Base-by-base conservation (phyloP, 2,797 vertebrate genomes). In the Helostoma temminkii region DNA sequence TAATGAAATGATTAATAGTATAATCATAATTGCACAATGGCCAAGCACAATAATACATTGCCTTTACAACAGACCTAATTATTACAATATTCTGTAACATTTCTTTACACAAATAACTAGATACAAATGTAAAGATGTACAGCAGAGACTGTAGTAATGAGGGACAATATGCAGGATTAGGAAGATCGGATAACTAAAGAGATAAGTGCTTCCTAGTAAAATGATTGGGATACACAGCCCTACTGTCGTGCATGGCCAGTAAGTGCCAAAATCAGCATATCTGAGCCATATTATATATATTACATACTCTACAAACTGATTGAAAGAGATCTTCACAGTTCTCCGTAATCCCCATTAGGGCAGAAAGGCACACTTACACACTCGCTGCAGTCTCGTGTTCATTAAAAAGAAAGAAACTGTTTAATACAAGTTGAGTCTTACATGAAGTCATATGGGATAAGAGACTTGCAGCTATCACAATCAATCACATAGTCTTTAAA, bases 1-100 rank as follows among this genome's bases (percentile, higher is more conserved):
- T 11, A 50, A 39, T 50, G 9, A 65, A 34, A 45, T 54, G 2
- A 74, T 81, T 72, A 16, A 70, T 80, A 73, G 41, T 32, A n/a
- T n/a, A 56, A 66, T 26, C 19, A 22, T 63, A 22, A 66, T n/a
- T 59, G 41, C 41, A 24, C 50, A 59, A 53, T 37, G 36, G 61
- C 64, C 71, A 65, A 62, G 34, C 37, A 52, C 45, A 72, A 52
- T 53, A 48, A 41, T 0, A 52, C 34, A 49, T 19, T 5, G 36
- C 26, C 57, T 54, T 37, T 32, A 36, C 11, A 37, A 16, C 16
- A 54, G 26, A n/a, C n/a, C n/a, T n/a, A n/a, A n/a, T n/a, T n/a
- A n/a, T n/a, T n/a, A 47, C 2, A 22, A 4, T 43, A 12, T 21
- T 14, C 24, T 37, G 2, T 16, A 6, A 8, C 11, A 37, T 34